A percentile compares a stretch with the other conserved stretches of the same genome.
Evolutionary conservation across 2,797 vertebrate species (phyloP).

Genomic region (Argya squamiceps): DNA sequence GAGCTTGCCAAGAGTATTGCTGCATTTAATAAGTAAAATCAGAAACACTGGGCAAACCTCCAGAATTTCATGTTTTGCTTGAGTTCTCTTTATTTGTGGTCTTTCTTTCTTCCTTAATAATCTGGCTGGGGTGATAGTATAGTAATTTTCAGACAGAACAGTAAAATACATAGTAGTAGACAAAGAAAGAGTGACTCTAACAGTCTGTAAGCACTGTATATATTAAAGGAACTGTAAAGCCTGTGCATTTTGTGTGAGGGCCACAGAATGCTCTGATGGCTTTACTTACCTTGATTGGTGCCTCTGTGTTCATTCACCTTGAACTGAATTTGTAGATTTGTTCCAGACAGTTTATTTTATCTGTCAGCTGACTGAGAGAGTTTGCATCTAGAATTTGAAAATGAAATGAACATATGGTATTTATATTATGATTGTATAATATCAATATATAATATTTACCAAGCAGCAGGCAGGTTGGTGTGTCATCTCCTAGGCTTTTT

Average conservation of each 20-base stretch:
- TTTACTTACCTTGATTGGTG: neutral
- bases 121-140: constrained; percentile 52
- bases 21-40: constrained; percentile 92
- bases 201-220: neutral
- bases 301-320: neutral
- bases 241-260: neutral
- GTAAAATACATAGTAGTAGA: constrained; percentile 37
- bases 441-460: neutral
- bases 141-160: constrained; percentile 64
- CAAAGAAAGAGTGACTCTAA: neutral
- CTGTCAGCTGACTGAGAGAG: neutral
- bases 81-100: constrained; percentile 82
- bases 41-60: constrained; percentile 84
- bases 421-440: neutral
- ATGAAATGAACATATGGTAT: neutral
- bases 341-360: neutral
- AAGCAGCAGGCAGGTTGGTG: neutral
- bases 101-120: constrained; percentile 73
- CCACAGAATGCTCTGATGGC: neutral
- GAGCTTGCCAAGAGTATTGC: constrained; percentile 83
- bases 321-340: neutral
- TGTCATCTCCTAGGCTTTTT: neutral
- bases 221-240: neutral
- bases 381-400: neutral
- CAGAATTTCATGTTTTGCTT: constrained; percentile 84